Evolutionary conservation across 2,888 invertebrate species (phyloP).

Genomic region (Tuta absoluta): DNA sequence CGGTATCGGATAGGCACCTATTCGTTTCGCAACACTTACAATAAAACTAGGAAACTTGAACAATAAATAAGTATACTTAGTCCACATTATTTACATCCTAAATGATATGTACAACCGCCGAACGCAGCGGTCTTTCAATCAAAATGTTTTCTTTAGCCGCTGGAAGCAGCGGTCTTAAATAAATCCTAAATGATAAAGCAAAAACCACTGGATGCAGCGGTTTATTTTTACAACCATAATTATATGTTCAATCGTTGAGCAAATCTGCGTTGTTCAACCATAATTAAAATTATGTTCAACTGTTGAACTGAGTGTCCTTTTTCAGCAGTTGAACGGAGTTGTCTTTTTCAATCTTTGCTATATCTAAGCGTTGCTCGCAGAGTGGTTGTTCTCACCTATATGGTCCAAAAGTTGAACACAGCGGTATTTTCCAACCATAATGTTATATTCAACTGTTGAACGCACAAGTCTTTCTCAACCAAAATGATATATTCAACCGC

Average conservation of each 20-base stretch:
- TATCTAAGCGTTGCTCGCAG: no score
- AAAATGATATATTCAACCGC: constrained; percentile 71
- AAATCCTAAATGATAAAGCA: no score
- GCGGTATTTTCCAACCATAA: not conserved
- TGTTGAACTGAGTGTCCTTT: not conserved
- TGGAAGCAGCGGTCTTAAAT: not conserved
- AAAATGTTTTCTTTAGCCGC: no score
- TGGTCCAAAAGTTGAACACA: not conserved
- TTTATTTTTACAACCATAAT: not conserved
- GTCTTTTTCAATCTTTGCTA: not conserved
- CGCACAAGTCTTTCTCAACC: constrained; percentile 46
- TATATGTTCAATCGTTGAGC: not conserved
- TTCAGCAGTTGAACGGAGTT: not conserved
- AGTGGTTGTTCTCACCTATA: no score
- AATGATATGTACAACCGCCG: constrained; percentile 68
- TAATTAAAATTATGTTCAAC: not conserved
- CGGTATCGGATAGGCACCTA: constrained; percentile 44
- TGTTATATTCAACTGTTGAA: not conserved
- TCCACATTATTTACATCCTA: constrained; percentile 76
- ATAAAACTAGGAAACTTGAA: constrained; percentile 44
- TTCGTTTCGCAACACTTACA: constrained; percentile 41
- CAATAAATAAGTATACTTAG: constrained; percentile 66
- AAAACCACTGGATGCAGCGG: not conserved
- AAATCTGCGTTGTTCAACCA: not conserved
- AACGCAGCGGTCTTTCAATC: constrained; percentile 31